A percentile compares a stretch with the other conserved stretches of the same genome.
These are phyloP conservation scores for Mesitornis unicolor DNA, from an alignment of 2,113 vertebrate genomes.

Conservation along the genomic window DNA sequence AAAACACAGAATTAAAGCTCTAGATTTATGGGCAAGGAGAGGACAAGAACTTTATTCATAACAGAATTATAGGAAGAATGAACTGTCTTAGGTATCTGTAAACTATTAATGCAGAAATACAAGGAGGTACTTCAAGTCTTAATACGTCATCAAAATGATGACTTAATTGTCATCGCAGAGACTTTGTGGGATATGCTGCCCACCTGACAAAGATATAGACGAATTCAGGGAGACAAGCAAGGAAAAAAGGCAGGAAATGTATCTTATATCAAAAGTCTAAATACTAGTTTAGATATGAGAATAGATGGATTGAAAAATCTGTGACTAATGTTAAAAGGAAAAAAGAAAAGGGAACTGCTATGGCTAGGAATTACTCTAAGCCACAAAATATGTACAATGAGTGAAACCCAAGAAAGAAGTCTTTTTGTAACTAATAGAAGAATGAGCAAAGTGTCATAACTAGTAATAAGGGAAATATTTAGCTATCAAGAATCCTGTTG, in stretches of 20 bases:
- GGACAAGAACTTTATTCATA: background rate
- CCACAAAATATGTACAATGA: background rate
- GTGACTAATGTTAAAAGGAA: background rate
- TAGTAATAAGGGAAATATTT: background rate
- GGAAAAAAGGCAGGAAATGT: background rate
- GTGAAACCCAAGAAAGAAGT: background rate
- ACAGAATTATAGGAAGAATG: background rate
- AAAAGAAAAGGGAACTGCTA: background rate
- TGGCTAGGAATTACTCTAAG: background rate
- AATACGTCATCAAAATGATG: background rate
- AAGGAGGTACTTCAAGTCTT: background rate
- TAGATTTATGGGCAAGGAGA: background rate
- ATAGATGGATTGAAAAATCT: background rate
- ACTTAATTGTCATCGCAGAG: background rate
- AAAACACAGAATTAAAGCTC: background rate
- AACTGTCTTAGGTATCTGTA: background rate
- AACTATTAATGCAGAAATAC: background rate
- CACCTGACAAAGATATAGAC: background rate
- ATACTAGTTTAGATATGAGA: background rate
- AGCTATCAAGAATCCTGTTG: background rate
- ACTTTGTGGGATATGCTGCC: background rate
- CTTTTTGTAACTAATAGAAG: background rate
- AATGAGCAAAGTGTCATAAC: background rate
- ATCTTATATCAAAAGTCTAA: background rate
- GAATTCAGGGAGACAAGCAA: background rate